phyloP scores from a whole-genome alignment of 2,797 vertebrate genomes.

The Neomorphus geoffroyi region DNA sequence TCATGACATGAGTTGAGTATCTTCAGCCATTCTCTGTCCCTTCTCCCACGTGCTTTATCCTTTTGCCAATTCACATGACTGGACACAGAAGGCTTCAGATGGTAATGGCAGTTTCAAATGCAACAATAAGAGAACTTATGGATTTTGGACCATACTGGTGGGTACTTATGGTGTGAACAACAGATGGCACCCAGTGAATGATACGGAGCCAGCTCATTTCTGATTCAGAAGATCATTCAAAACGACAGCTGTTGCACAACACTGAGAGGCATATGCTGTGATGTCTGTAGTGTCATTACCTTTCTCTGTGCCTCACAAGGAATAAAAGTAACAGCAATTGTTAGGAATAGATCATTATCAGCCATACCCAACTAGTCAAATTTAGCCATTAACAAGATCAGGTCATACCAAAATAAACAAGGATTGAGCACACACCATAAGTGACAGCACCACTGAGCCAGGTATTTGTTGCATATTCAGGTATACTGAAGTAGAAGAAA shows the following conservation, averaged over 20 bases:
- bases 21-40: not conserved
- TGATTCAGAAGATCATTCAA: conserved; percentile 56
- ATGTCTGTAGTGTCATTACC: not conserved
- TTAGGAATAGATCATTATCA: not conserved
- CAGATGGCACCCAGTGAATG: conserved; percentile 48
- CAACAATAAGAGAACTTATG: not conserved
- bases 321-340: not conserved
- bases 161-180: conserved; percentile 50
- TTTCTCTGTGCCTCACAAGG: not conserved
- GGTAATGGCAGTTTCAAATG: not conserved
- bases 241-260: conserved; percentile 59
- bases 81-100: not conserved
- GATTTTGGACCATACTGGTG: not conserved
- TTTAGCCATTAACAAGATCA: not conserved
- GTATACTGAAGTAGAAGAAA: not conserved
- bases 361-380: not conserved
- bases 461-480: not conserved
- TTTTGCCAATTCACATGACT: not conserved
- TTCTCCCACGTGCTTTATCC: not conserved
- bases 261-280: conserved; percentile 36
- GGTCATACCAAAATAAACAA: not conserved
- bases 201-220: conserved; percentile 41
- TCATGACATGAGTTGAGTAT: not conserved
- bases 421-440: not conserved
- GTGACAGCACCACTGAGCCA: not conserved